phyloP scores from a whole-genome alignment of 2,113 vertebrate species.

The Pica pica region DNA sequence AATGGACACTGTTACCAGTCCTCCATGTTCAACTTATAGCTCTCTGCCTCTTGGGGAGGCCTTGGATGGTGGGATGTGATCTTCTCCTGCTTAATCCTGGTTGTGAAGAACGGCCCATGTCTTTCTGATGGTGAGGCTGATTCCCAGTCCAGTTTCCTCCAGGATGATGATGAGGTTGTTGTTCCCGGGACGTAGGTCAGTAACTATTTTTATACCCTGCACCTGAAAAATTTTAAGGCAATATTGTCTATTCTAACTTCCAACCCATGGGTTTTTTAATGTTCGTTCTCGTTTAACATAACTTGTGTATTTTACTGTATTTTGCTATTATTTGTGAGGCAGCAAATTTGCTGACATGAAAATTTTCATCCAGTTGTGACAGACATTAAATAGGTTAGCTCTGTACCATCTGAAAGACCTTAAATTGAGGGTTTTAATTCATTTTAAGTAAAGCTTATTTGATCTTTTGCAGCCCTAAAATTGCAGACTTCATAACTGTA shows the following conservation, averaged over 20 bases:
- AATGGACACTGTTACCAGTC: rapidly evolving
- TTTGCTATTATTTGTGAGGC: background rate
- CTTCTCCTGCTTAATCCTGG: background rate
- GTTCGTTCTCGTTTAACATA: background rate
- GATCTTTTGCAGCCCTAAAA: background rate
- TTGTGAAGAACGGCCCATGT: rapidly evolving
- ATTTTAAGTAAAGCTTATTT: background rate
- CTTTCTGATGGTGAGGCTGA: background rate
- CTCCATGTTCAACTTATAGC: rapidly evolving
- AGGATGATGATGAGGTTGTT: background rate
- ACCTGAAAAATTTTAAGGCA: background rate
- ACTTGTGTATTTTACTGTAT: background rate
- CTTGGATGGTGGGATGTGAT: background rate
- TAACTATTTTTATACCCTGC: background rate
- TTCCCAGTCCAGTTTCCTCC: background rate
- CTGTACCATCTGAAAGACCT: background rate
- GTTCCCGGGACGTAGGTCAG: background rate
- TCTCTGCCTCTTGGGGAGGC: rapidly evolving
- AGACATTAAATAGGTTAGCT: background rate
- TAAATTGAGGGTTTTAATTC: background rate
- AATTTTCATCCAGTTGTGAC: background rate
- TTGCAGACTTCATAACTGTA: background rate
- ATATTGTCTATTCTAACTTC: background rate
- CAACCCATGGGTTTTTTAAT: background rate
- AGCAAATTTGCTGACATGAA: background rate